phyloP scores from a whole-genome alignment of 2,888 invertebrate species.

The Deilephila elpenor region DNA sequence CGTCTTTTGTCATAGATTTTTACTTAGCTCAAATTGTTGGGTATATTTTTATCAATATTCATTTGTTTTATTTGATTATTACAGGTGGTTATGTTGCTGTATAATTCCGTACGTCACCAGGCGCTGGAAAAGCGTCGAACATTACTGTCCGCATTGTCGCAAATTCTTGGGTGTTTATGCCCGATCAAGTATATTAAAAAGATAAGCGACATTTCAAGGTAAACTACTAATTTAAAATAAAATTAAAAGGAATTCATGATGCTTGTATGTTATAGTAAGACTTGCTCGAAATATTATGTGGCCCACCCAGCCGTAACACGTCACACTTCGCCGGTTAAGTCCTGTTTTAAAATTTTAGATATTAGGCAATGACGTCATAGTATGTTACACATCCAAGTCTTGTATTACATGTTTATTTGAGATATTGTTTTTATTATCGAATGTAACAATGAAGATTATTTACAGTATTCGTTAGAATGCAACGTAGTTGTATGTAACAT shows the following conservation, averaged over 20 bases:
- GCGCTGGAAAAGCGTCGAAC: conserved; percentile 78
- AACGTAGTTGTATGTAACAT: background rate
- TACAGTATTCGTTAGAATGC: background rate
- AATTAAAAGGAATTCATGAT: too few species aligned
- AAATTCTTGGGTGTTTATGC: conserved; percentile 70
- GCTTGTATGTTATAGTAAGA: too few species aligned
- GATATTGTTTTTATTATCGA: too few species aligned
- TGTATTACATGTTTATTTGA: too few species aligned
- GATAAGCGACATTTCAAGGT: background rate
- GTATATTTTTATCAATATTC: background rate
- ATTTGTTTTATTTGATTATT: conserved; percentile 30
- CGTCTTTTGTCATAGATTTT: too few species aligned
- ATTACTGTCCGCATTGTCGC: conserved; percentile 72
- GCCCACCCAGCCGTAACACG: background rate
- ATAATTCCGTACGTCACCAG: conserved; percentile 70
- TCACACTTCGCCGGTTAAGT: too few species aligned
- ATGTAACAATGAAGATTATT: too few species aligned
- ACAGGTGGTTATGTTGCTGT: conserved; percentile 80
- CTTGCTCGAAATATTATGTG: too few species aligned
- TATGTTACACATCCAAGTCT: too few species aligned
- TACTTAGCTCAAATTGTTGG: too few species aligned
- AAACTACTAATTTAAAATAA: background rate
- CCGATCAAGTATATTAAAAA: conserved; percentile 48
- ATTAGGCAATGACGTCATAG: too few species aligned
- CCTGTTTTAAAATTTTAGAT: too few species aligned